Conservation (phyloP, 2,888 invertebrate genomes). For the Caenorhabditis uteleia region DNA sequence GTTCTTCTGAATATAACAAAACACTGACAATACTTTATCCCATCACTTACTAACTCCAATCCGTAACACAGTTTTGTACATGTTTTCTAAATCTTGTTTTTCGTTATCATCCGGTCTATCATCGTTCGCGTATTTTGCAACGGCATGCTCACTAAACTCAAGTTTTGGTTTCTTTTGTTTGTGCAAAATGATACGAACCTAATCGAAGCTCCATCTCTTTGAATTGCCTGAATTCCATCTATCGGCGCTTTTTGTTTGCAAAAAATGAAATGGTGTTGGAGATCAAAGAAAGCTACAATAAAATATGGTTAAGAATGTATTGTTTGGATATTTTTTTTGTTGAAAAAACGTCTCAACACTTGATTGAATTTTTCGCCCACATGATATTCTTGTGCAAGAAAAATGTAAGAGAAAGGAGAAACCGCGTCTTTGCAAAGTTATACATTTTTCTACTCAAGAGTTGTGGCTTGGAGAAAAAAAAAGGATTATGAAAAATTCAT, state of each 20-base stretch:
- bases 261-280: slow-evolving; percentile 43
- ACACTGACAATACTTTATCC: not conserved
- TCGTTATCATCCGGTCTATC: slow-evolving; percentile 36
- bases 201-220: slow-evolving; percentile 29
- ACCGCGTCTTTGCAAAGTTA: not conserved
- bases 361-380: not conserved
- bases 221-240: slow-evolving; percentile 33
- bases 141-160: slow-evolving; percentile 31
- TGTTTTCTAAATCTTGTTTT: slow-evolving; percentile 25
- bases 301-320: not conserved
- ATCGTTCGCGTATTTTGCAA: slow-evolving; percentile 35
- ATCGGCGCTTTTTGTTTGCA: slow-evolving; percentile 32
- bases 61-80: slow-evolving; percentile 36
- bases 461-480: too few species aligned
- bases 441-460: not conserved
- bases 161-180: not conserved
- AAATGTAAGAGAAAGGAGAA: not conserved
- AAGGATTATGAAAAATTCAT: not conserved
- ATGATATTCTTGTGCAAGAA: not conserved
- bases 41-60: slow-evolving; percentile 34
- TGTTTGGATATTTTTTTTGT: not conserved
- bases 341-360: not conserved
- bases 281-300: slow-evolving; percentile 38
- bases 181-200: slow-evolving; percentile 14
- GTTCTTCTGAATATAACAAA: slow-evolving; percentile 33